Percentiles rank a stretch among this genome's conserved stretches.
Evolutionary conservation across 2,888 invertebrate genomes (phyloP).

Genomic region (Electrophaes corylata): DNA sequence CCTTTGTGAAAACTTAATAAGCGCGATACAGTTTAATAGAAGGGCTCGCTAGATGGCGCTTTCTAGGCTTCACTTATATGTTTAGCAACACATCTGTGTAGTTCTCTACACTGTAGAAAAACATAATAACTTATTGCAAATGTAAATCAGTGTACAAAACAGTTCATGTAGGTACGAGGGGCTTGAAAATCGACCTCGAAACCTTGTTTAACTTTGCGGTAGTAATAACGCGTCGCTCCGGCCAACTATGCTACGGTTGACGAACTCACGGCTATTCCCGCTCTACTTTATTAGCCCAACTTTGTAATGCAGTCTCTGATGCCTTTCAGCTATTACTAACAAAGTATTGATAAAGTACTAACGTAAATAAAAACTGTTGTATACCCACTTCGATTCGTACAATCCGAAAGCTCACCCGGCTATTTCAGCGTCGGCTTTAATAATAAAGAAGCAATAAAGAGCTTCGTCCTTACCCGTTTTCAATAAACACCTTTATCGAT

Average conservation of each 20-base stretch:
- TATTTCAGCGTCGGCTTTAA: slow-evolving; percentile 64
- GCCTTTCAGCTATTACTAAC: slow-evolving; percentile 4
- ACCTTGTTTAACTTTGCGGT: slow-evolving; percentile 35
- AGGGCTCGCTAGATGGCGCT: too few species aligned
- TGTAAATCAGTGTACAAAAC: slow-evolving; percentile 20
- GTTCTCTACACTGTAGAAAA: neutral
- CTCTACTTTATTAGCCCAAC: slow-evolving; percentile 9
- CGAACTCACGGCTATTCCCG: slow-evolving; percentile 9
- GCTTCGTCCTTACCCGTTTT: slow-evolving; percentile 81
- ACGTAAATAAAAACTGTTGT: slow-evolving; percentile 17
- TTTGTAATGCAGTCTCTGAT: slow-evolving; percentile 17
- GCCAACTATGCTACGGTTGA: slow-evolving; percentile 28
- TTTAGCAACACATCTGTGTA: neutral
- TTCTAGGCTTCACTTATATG: too few species aligned
- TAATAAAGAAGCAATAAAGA: slow-evolving; percentile 83
- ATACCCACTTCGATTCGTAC: slow-evolving; percentile 11
- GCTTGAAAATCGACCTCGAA: slow-evolving; percentile 37
- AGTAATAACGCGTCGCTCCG: slow-evolving; percentile 24
- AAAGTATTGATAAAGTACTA: slow-evolving; percentile 14
- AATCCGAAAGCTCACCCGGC: slow-evolving; percentile 33
- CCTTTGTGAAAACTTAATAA: too few species aligned
- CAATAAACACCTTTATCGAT: slow-evolving; percentile 85
- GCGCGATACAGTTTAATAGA: too few species aligned
- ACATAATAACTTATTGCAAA: slow-evolving; percentile 10
- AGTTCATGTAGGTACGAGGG: slow-evolving; percentile 29